Base-by-base conservation (phyloP, 2,113 vertebrate species). In the Dromiciops gliroides region DNA sequence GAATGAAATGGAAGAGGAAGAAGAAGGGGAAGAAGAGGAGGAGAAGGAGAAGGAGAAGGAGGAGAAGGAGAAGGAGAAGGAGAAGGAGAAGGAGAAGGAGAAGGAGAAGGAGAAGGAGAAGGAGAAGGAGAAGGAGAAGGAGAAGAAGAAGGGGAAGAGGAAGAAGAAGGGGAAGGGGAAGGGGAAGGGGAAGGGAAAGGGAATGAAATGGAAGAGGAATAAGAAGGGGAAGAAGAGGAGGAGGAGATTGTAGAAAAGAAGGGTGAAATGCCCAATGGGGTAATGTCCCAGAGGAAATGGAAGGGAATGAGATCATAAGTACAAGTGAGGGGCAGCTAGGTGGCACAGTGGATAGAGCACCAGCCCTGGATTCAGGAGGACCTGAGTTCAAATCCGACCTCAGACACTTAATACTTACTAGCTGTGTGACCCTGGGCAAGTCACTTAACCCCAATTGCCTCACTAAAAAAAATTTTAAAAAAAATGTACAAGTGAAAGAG, bases 31-130 rank as follows among this genome's bases (percentile, higher is more conserved):
- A 6, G 24, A 25, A 24, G 51, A 4, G 51, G 24, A 5, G 22
- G 23, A 5, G 56, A 60, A 0, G 31, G 14, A 37, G 31, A 14
- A 44, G n/a, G 1, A 19, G 60, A 6, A n/a, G 3, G 37, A 83
- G 16, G 0, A n/a, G 12, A 49, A 75, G 8, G 7, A 37, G 31
- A 14, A 14, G 11, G 3, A 67, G 4, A 6, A 16, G 3, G 0
- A 67, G 12, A 89, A 37, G 5, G 11, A n/a, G 4, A 19, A n/a
- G 4, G 37, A 44, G 16, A 4, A n/a, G 31, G 9, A n/a, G 16
- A 3, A 44, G 5, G 8, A 25, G 37, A 1, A 4, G 4, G 8
- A n/a, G 11, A 1, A n/a, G 16, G 9, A 7, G 14, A 19, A n/a
- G 6, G 5, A 16, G n/a, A 16, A 44, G 26, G 19, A 44, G 2